phyloP scores from a whole-genome alignment of 2,888 invertebrate species.

The Sicus ferrugineus region DNA sequence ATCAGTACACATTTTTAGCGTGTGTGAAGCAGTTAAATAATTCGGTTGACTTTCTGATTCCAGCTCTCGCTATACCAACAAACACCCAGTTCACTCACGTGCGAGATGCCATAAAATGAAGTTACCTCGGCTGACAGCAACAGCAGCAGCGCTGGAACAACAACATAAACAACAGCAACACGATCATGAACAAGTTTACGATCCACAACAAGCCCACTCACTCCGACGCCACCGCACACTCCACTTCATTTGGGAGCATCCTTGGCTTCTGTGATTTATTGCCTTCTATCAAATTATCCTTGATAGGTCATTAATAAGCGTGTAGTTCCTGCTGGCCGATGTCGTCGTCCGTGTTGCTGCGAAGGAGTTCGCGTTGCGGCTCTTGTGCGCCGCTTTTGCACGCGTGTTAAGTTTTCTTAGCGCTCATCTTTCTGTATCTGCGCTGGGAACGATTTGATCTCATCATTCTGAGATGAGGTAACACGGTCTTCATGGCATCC shows the following conservation, averaged over 20 bases:
- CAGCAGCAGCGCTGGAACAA: neutral
- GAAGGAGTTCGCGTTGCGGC: neutral
- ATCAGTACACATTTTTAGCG: no score
- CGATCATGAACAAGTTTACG: conserved; percentile 23
- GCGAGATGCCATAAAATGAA: conserved; percentile 8
- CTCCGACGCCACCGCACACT: neutral
- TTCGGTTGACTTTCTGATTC: no score
- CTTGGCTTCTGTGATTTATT: conserved; percentile 59
- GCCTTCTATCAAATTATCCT: conserved; percentile 64
- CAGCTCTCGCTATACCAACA: no score
- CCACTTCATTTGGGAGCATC: neutral
- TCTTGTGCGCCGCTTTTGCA: neutral
- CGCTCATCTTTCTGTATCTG: neutral
- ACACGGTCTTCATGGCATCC: no score
- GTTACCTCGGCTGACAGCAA: conserved; percentile 15
- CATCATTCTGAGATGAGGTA: no score
- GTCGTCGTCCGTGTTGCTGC: conserved; percentile 8
- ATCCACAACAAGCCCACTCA: neutral
- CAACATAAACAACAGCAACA: conserved; percentile 11
- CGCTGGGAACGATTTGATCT: neutral
- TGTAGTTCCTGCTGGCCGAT: conserved; percentile 50
- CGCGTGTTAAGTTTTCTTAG: neutral
- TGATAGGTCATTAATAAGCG: conserved; percentile 65
- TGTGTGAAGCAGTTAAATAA: no score
- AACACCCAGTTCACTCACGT: no score